These are phyloP conservation scores for Lepus americanus DNA, from an alignment of 2,113 vertebrate genomes.

Conservation along the genomic window DNA sequence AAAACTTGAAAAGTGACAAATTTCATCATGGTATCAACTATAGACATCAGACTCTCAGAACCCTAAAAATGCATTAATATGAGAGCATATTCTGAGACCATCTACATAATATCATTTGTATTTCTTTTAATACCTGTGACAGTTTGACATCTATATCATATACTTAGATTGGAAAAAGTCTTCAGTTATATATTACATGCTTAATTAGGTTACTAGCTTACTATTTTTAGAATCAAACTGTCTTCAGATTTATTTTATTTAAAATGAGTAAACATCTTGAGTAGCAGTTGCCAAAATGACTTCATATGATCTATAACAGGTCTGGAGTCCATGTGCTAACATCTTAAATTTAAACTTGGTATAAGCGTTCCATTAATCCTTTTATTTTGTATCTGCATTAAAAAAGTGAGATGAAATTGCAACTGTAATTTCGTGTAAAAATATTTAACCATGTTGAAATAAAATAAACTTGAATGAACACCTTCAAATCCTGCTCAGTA, in stretches of 20 bases:
- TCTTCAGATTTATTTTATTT: slow-evolving; percentile 30
- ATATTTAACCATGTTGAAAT: background rate
- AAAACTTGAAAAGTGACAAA: background rate
- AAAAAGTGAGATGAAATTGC: background rate
- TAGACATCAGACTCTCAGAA: background rate
- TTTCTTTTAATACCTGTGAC: slow-evolving; percentile 63
- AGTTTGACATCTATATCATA: slow-evolving; percentile 58
- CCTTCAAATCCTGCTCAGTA: background rate
- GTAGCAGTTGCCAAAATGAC: background rate
- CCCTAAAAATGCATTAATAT: slow-evolving; percentile 39
- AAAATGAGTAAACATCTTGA: background rate
- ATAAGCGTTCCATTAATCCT: background rate
- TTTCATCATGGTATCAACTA: background rate
- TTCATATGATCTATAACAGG: background rate
- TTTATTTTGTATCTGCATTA: background rate
- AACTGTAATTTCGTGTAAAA: background rate
- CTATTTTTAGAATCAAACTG: background rate
- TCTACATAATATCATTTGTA: slow-evolving; percentile 54
- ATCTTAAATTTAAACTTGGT: background rate
- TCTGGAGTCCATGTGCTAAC: background rate
- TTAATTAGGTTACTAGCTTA: background rate
- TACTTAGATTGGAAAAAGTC: background rate
- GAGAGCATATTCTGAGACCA: background rate
- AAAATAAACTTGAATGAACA: background rate
- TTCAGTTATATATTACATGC: slow-evolving; percentile 32